Percentiles rank a stretch among this genome's conserved stretches.
Conservation (phyloP, 2,888 invertebrate genomes). For the Ellobium chinense region DNA sequence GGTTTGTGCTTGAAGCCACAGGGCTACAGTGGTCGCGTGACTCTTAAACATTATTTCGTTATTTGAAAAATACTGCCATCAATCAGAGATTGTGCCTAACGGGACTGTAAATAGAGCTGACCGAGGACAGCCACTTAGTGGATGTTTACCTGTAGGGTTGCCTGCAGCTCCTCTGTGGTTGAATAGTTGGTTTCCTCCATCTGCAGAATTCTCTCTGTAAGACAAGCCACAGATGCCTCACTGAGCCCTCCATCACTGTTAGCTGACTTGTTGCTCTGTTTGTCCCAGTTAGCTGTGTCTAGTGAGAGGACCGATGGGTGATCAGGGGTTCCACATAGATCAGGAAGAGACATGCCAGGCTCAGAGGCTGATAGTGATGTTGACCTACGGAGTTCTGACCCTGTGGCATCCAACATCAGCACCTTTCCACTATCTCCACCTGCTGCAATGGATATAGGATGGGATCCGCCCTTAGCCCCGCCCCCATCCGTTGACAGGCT, state of each 20-base stretch:
- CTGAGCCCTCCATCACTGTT: constrained; percentile 81
- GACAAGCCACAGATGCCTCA: constrained; percentile 92
- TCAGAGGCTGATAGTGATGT: constrained; percentile 70
- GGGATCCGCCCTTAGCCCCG: constrained; percentile 42
- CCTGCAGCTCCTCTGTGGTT: constrained; percentile 83
- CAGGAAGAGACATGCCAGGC: constrained; percentile 68
- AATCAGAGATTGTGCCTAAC: no score
- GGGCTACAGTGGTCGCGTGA: no score
- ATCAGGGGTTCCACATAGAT: constrained; percentile 70
- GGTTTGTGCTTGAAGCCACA: no score
- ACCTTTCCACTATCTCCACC: constrained; percentile 29
- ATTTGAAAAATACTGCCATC: no score
- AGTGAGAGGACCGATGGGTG: constrained; percentile 67
- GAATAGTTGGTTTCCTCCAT: constrained; percentile 93
- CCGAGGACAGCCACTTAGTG: no score
- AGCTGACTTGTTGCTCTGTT: constrained; percentile 89
- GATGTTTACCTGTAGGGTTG: constrained; percentile 89
- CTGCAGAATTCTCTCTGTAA: constrained; percentile 93
- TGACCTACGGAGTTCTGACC: constrained; percentile 50
- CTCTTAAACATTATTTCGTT: no score
- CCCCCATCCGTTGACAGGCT: constrained; percentile 69
- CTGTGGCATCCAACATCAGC: neutral
- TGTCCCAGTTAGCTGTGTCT: constrained; percentile 86
- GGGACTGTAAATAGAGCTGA: no score
- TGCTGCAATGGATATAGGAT: constrained; percentile 46